Percentiles rank a stretch among this genome's conserved stretches.
Evolutionary conservation across 2,797 vertebrate species (phyloP).

Genomic region (Geotrypetes seraphini): DNA sequence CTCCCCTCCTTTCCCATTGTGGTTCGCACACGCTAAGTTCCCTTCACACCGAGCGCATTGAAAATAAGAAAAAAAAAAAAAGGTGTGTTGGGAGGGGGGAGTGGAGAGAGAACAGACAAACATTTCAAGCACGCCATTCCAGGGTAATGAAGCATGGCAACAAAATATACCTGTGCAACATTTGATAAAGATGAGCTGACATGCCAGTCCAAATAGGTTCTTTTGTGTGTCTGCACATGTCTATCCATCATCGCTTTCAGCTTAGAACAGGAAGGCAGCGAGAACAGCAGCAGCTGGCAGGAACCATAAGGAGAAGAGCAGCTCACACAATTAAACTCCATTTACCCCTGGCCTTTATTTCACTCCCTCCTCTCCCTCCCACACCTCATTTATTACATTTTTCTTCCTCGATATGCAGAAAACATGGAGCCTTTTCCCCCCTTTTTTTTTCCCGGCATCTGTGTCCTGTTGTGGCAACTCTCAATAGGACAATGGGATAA

Average conservation of each 20-base stretch:
- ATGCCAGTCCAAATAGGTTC: slow-evolving; percentile 96
- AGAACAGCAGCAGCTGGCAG: slow-evolving; percentile 75
- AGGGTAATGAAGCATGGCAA: slow-evolving; percentile 96
- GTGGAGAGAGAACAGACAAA: slow-evolving; percentile 72
- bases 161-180: slow-evolving; percentile 96
- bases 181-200: slow-evolving; percentile 99
- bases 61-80: neutral
- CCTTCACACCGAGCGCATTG: neutral
- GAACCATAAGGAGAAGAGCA: slow-evolving; percentile 69
- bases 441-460: slow-evolving; percentile 65
- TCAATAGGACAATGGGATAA: slow-evolving; percentile 48
- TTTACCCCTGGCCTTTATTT: slow-evolving; percentile 79
- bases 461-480: slow-evolving; percentile 46
- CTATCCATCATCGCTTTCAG: slow-evolving; percentile 81
- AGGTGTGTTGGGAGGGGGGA: slow-evolving; percentile 6
- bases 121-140: slow-evolving; percentile 92
- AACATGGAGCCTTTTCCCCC: slow-evolving; percentile 65
- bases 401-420: slow-evolving; percentile 47
- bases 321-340: slow-evolving; percentile 73
- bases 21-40: slow-evolving; percentile 12
- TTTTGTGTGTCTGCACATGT: slow-evolving; percentile 84
- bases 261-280: slow-evolving; percentile 60
- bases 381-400: slow-evolving; percentile 64
- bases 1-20: slow-evolving; percentile 19
- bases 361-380: slow-evolving; percentile 64